Evolutionary conservation across 2,888 invertebrate genomes (phyloP), one percentile per base, ranked within the genome.

Genomic region (Ornithoptera alexandrae): DNA sequence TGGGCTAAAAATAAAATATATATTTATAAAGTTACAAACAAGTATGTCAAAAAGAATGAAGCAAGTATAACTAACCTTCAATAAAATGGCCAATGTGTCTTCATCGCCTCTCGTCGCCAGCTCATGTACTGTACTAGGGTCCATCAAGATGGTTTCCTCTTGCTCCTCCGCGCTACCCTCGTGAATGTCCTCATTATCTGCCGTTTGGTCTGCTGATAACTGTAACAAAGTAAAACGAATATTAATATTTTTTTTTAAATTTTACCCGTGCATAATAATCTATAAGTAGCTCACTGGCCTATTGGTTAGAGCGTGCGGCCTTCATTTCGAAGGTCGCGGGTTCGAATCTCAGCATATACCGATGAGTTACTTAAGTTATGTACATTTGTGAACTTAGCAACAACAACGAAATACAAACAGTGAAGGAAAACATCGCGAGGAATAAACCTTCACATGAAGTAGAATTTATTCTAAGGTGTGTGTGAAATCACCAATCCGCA

Each of bases 101-200:
- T 95, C 94, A 75, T 96, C 96, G 0, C 96, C 97, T 79, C 95
- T 95, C 69, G 96, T 94, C 10, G 96, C 95, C 46, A 97, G 91
- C 65, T 95, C 96, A 82, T 97, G 96, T 42, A 97, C 93, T 1
- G 95, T 89, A 0, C 96, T 95, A 57, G 96, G 94, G 66, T 88
- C 91, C 36, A 85, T 57, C 0, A 81, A 74, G 1, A 78, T 74
- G 0, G 78, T 74, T 3, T 88, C 89, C 36, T 86, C 89, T 10
- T 79, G 77, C 42, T 87, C 87, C n/a, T 85, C 87, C 0, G 79
- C 72, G 2, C 72, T 79, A 0, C 77, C 76, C 10, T 83, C 84
- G 0, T 77, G 76, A 5, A 76, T 77, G 12, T 80, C 87, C 58
- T 85, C 89, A 2, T 72, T 73, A 20, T 82, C 85, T 10, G 76